Base-by-base conservation (phyloP, 2,888 invertebrate genomes). In the Drosophila leonis region DNA sequence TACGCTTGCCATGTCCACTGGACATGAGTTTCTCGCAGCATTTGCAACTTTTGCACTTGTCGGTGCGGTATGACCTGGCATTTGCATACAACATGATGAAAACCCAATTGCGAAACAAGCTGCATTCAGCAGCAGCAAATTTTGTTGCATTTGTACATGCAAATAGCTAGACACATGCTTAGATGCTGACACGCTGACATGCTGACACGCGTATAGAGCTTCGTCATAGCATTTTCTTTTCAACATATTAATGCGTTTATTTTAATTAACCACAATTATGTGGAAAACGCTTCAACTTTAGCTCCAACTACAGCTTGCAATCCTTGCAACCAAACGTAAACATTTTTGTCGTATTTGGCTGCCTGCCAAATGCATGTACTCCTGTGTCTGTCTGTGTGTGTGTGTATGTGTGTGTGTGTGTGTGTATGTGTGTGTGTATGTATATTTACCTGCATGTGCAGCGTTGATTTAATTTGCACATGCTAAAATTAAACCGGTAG, bases 191-290 rank as follows among this genome's bases (percentile, higher is more conserved):
- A 48, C 31, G 18, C 35, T 51, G 49, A 39, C 31, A 48, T 27
- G 18, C 35, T 51, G 20, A 29, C 46, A 27, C 24, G 24, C 24
- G 2, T 8, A 29, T 15, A 31, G 18, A 59, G 42, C 49, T 27
- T 39, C 52, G 13, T 48, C 59, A 37, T 12, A 61, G 20, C 35
- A 44, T 33, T 44, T 60, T 49, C 39, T 29, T 57, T 57, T 20
- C 44, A 70, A 67, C 72, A 78, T 67, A 71, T 72, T 75, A 77
- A 72, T 67, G 55, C 66, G 75, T 63, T 69, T 65, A 62, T 78
- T 82, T 65, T 71, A 79, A 77, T 82, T 82, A 82, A 68, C 69
- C 68, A 61, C 72, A 82, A 78, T 82, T 69, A 82, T 72, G 80
- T 55, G 33, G 51, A 27, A 51, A 63, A 33, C 42, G 24, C 20